Conservation (phyloP, 37 sponge, comb jelly and placozoan species). For the Chondrilla cf. caribensis region DNA sequence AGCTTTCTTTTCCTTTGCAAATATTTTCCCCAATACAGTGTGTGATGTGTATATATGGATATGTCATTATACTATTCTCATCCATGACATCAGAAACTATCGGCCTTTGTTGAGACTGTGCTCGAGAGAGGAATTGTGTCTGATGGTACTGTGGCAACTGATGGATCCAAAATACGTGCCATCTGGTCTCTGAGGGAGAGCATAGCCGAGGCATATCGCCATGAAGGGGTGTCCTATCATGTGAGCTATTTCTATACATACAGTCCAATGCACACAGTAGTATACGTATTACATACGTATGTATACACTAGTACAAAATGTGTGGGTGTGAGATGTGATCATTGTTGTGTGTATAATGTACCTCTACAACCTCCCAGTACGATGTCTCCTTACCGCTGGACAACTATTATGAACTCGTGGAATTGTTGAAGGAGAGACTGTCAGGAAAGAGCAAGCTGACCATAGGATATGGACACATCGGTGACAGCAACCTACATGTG, state of each 20-base stretch:
- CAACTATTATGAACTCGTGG: constrained; percentile 82
- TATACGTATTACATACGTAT: too few relatives aligned
- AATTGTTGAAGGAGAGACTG: constrained; percentile 62
- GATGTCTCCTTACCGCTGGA: constrained; percentile 91
- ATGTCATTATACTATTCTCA: too few relatives aligned
- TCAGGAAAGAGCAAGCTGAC: constrained; percentile 37
- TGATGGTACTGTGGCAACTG: constrained; percentile 87
- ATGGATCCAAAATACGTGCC: constrained; percentile 41
- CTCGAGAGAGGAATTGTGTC: constrained; percentile 43
- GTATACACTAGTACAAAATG: too few relatives aligned
- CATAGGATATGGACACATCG: constrained; percentile 95
- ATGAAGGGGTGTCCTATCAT: constrained; percentile 79
- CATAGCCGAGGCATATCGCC: constrained; percentile 64
- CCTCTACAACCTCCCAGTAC: constrained; percentile 41
- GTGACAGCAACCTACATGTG: constrained; percentile 98
- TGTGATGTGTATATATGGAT: too few relatives aligned
- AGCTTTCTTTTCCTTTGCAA: too few relatives aligned
- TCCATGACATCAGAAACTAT: constrained; percentile 60
- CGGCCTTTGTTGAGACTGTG: constrained; percentile 64
- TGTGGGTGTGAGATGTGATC: too few relatives aligned
- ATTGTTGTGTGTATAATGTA: too few relatives aligned
- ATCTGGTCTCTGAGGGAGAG: constrained; percentile 90
- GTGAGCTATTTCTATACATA: constrained; percentile 31
- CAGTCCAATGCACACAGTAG: too few relatives aligned
- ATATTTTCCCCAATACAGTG: too few relatives aligned